Evolutionary conservation across 1,140 invertebrate species (phyloP), one percentile per base, ranked within the genome.

Genomic region (Palaemon carinicauda): DNA sequence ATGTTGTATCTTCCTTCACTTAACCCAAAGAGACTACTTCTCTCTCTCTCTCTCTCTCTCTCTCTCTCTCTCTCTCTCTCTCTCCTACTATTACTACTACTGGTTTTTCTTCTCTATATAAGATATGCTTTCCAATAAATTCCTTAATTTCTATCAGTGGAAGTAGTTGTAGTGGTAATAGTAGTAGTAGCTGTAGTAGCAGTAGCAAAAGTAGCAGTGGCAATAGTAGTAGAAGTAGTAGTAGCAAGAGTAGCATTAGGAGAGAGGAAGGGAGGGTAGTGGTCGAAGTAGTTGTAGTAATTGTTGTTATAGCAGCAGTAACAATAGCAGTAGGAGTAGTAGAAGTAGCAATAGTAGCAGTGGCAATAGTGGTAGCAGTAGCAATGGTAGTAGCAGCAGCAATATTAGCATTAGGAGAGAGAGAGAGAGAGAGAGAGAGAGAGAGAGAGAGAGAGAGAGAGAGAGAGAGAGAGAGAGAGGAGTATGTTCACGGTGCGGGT

Each of bases 181-280:
- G 69, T 73, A 73, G 69, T 73, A 73, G 69, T 73, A 73, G 69
- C 41, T 33, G 69, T 73, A 73, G 69, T 73, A 73, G 69, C 41
- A 73, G 69, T 73, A 29, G 69, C 19, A 73, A 24, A 19, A 24
- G 27, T 73, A 73, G 69, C 41, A 73, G 69, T 29, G 41, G 65
- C 31, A 69, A 29, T 69, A 69, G 65, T 69, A 21, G 17, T 29
- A 29, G 69, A 33, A 73, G n/a, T 73, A 71, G 69, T 21, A 71
- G 21, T 17, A 24, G 14, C 2, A 71, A 2, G 29, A 15, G 14
- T 7, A 21, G 5, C 29, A 21, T n/a, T 5, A 21, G 60, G 7
- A 9, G n/a, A 54, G 53, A 54, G 12, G 53, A 54, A 54, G n/a
- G 12, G 12, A 14, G n/a, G 12, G n/a, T 54, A 14, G 53, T 14